Evolutionary conservation across 2,113 vertebrate species (phyloP), one percentile per base, ranked within the genome.

Genomic region (Cochlearius cochlearius): DNA sequence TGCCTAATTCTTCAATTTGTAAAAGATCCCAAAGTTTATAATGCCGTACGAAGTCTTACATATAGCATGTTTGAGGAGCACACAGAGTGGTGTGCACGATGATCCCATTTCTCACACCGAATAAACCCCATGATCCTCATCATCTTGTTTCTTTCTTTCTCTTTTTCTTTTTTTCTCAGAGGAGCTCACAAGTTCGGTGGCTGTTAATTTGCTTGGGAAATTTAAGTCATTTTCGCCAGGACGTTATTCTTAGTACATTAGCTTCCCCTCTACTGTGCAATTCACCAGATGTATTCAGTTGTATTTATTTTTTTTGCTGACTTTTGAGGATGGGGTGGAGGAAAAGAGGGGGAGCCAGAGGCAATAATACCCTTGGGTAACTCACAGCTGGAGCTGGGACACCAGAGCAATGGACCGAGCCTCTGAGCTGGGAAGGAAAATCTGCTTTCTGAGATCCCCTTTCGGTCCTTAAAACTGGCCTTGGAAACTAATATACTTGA

Each of bases 41-140:
- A 2, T 53, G 34, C 9, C 10, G 2, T 25, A 34, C 0, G 3
- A 73, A 80, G 52, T 34, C 36, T 19, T 19, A 19, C 4, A 1
- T 45, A 59, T 9, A 36, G 10, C 32, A 16, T 32, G 19, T 62
- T 49, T 88, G 74, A 90, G 69, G 16, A 59, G 34, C 23, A 32
- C 38, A 50, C 11, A 5, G 6, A 20, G 23, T 32, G 19, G 7
- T 94, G 27, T 39, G 30, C 41, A 49, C 58, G 34, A 49, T 30
- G 56, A 81, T n/a, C 41, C 43, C 4, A 3, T 83, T 77, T 87
- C 49, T 90, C 85, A 89, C 7, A 47, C 17, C 34, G 11, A 75
- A 52, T 52, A 62, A 67, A 21, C 19, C 15, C 23, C 5, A 6
- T 8, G 10, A 49, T 52, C 69, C 15, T 76, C 19, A 22, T 23